These are phyloP conservation scores for Tetramorium alpestre DNA, from an alignment of 1,140 invertebrate species.

Conservation along the genomic window DNA sequence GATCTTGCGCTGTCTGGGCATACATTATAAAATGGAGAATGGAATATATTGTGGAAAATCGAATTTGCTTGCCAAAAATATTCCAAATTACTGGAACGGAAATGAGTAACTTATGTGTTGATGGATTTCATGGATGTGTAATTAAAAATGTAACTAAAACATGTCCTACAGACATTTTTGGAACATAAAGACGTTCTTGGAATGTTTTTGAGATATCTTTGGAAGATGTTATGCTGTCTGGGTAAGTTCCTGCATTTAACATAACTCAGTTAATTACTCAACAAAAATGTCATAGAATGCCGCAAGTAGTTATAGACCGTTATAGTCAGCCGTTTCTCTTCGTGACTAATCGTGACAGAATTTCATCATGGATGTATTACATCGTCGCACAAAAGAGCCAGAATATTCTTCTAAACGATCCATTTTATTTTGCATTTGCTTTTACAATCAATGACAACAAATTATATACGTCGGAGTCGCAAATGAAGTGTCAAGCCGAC, in stretches of 20 bases:
- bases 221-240: too few species aligned
- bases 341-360: background rate
- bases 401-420: background rate
- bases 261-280: background rate
- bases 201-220: too few species aligned
- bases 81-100: background rate
- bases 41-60: background rate
- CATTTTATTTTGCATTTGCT: background rate
- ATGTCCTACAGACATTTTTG: too few species aligned
- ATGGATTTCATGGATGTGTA: constrained; percentile 10
- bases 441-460: background rate
- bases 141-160: background rate
- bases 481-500: background rate
- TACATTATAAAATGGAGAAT: background rate
- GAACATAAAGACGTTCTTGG: too few species aligned
- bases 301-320: background rate
- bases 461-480: background rate
- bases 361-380: background rate
- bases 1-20: too few species aligned
- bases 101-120: constrained; percentile 16
- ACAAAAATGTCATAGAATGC: background rate
- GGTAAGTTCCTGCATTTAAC: background rate
- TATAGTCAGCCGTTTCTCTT: background rate
- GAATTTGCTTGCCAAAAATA: background rate
- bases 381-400: background rate